Base-by-base conservation (phyloP, 1,140 invertebrate species). In the Ostrea denselamellosa region DNA sequence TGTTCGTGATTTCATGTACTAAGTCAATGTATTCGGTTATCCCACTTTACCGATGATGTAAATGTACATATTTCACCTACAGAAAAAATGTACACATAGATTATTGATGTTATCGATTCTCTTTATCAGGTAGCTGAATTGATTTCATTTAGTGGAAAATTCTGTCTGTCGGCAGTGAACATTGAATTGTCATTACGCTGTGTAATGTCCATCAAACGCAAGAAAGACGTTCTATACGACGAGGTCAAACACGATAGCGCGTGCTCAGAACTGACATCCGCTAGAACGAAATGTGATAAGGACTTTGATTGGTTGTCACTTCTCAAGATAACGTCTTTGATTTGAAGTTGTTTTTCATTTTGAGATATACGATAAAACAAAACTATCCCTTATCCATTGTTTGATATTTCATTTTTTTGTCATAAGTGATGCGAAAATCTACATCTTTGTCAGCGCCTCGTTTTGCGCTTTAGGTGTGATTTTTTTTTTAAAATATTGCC, bases 101-200 rank as follows among this genome's bases (percentile, higher is more conserved):
- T 77, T 14, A 77, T 77, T 77, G 22, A 77, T 28, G 14, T 77
- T 77, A 77, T 77, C 68, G 28, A 77, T 44, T 44, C 28, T 8
- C 8, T 77, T 77, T 77, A 77, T 77, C 68, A 77, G 28, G 68
- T 77, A 77, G 82, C 44, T 83, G 51, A 83, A 83, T 22, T 83
- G 82, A 54, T 83, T 83, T 83, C 82, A 83, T 83, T 83, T 83
- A 54, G 82, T 52, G 44, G 82, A 83, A 54, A 83, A 83, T 83
- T 83, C 82, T 54, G 19, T 83, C 82, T 83, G 52, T 83, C 82
- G 82, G 8, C 82, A 83, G 9, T 54, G 44, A 54, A 54, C 82
- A 53, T 52, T 54, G 52, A 53, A 83, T 83, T 83, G 22, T 83
- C 82, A 54, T 83, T 83, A 52, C 82, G 51, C 82, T 53, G 82